Conservation (phyloP, 2,888 invertebrate species). For the Calliscelio sp. region DNA sequence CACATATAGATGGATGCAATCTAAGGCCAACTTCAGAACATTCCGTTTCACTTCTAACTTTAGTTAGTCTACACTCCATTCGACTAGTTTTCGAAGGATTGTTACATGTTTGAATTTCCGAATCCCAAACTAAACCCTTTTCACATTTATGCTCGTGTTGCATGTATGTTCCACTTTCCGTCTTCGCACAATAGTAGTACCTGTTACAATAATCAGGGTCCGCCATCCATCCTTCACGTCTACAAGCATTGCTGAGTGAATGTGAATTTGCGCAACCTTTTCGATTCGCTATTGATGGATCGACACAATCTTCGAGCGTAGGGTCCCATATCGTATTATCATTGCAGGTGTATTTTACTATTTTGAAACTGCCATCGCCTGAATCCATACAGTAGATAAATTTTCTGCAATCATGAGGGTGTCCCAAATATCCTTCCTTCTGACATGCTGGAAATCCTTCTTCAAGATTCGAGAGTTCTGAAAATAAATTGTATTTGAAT, state of each 20-base stretch:
- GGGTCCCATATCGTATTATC: constrained; percentile 25
- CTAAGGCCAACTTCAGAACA: constrained; percentile 2
- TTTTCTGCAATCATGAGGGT: constrained; percentile 4
- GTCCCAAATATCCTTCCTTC: constrained; percentile 16
- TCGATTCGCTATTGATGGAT: constrained; percentile 8
- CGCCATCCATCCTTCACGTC: constrained; percentile 19
- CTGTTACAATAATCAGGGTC: constrained; percentile 17
- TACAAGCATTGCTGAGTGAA: neutral
- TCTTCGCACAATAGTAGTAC: neutral
- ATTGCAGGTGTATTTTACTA: constrained; percentile 20
- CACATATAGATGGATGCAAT: constrained; percentile 14
- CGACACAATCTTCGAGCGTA: neutral
- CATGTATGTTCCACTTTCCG: neutral
- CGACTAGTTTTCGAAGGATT: constrained; percentile 16
- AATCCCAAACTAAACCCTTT: constrained; percentile 24
- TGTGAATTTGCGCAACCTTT: constrained; percentile 2
- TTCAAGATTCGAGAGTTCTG: neutral
- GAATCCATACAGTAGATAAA: constrained; percentile 14
- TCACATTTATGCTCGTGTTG: neutral
- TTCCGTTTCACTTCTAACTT: constrained; percentile 4
- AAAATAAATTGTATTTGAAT: neutral
- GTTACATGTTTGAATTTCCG: constrained; percentile 24
- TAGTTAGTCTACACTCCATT: neutral
- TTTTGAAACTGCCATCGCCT: constrained; percentile 3
- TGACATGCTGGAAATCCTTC: constrained; percentile 17